A percentile compares a stretch with the other conserved stretches of the same genome.
Conservation (phyloP, 2,113 vertebrate genomes). For the Sula dactylatra region DNA sequence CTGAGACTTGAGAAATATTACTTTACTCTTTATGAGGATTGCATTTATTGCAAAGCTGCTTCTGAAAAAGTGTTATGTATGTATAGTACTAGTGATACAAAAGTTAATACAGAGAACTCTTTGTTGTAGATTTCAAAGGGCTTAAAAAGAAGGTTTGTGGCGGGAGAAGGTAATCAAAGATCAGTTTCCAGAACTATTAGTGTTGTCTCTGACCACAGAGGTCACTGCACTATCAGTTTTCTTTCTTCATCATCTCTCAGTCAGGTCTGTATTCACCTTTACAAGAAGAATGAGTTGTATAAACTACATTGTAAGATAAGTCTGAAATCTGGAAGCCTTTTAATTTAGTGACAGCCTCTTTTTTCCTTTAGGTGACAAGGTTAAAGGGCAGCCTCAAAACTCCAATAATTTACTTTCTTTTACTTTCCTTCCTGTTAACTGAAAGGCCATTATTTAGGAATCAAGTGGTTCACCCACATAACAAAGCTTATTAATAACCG, state of each 20-base stretch:
- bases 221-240: neutral
- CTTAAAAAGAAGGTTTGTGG: neutral
- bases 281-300: neutral
- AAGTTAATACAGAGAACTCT: neutral
- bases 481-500: neutral
- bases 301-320: neutral
- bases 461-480: neutral
- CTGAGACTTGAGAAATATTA: neutral
- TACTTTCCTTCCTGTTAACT: neutral
- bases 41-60: neutral
- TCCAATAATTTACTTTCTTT: neutral
- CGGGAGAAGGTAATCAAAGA: constrained; percentile 4
- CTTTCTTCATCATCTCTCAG: neutral
- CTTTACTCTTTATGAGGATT: neutral
- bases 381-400: neutral
- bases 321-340: neutral
- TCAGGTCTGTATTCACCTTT: neutral
- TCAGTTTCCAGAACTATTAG: constrained; percentile 8
- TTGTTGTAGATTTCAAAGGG: constrained; percentile 2
- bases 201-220: neutral
- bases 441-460: neutral
- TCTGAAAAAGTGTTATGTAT: neutral
- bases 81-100: neutral
- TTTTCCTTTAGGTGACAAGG: neutral
- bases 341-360: neutral